Base-by-base conservation (phyloP, 2,797 vertebrate genomes). In the Microctenopoma stevenorrisi region DNA sequence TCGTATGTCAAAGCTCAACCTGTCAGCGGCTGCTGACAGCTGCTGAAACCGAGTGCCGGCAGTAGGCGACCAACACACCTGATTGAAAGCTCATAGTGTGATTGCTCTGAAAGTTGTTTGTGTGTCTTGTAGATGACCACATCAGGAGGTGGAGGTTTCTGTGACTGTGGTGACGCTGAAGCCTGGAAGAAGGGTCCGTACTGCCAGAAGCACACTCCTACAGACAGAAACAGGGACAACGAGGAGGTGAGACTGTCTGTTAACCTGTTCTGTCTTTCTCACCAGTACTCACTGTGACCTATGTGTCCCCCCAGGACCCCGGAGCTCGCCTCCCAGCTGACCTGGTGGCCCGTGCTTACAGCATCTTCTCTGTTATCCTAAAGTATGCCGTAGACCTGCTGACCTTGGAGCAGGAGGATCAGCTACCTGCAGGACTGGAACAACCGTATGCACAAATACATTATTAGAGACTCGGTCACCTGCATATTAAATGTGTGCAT, bases 141-240 rank as follows among this genome's bases (percentile, higher is more conserved):
- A 0, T 99, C 98, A n/a, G 93, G 94, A 74, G 98, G 98, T 58
- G 97, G 97, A 65, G 98, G 98, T 35, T 98, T 99, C 90, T 99
- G 98, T 93, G 97, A 99, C 91, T 99, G 98, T 88, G 98, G 98
- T 48, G 98, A 99, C 68, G 91, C 95, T 35, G 98, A 99, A 87
- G 98, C 97, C 65, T 99, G 98, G 98, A 99, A 98, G 84, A 96
- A 95, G 74, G 95, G 96, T 49, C 95, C 97, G 88, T 97, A 95
- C 89, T 99, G 98, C 90, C 94, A 96, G 76, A 98, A 96, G 86
- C 97, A 99, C 76, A 84, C 78, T n/a, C 79, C 78, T 3, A 91
- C 95, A 68, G 92, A 93, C 46, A 94, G 87, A 78, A 91, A 84
- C 80, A 92, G 92, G 68, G 95, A 96, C 88, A 88, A 81, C 1